Evolutionary conservation across 2,888 invertebrate genomes (phyloP), one percentile per base, ranked within the genome.

Genomic region (Rosalia funebris): DNA sequence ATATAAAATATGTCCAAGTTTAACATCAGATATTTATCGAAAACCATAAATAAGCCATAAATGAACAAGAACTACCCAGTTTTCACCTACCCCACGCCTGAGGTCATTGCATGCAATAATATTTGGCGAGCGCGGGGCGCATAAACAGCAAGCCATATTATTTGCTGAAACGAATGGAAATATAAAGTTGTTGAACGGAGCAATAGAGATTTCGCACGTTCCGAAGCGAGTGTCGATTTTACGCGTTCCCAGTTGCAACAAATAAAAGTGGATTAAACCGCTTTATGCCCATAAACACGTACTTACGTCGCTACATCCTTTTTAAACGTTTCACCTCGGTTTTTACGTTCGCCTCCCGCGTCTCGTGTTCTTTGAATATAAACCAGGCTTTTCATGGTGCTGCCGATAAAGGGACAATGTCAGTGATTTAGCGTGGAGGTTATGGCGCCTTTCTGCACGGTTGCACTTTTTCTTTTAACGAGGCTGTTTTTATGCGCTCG

Each of bases 181-280:
- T 59, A 58, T 58, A 59, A 36, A 47, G 61, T 54, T 57, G 50
- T 62, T 57, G 52, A 55, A 60, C 47, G 55, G 52, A 19, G 41
- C 32, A 5, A 31, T 31, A 17, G 31, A 42, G 65, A 65, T 64
- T 66, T 63, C 53, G 63, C 65, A 67, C 67, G 67, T 65, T 66
- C 55, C 62, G 54, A 57, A 66, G 60, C 62, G 52, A 65, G 56
- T 60, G 64, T 59, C 64, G 65, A 64, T 69, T 67, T 58, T 60
- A 61, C 56, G 60, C 52, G 65, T 63, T 59, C 57, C 58, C 69
- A 68, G 56, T 60, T 60, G 62, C 68, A 64, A 66, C 66, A 67
- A 69, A 70, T 69, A 67, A 69, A 67, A 63, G 62, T 52, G 66
- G 68, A 70, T 70, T 67, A 68, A 44, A 66, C 58, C 63, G 61